These are phyloP conservation scores for Tetrapedia diversipes DNA, from an alignment of 2,888 invertebrate genomes.

Conservation along the genomic window DNA sequence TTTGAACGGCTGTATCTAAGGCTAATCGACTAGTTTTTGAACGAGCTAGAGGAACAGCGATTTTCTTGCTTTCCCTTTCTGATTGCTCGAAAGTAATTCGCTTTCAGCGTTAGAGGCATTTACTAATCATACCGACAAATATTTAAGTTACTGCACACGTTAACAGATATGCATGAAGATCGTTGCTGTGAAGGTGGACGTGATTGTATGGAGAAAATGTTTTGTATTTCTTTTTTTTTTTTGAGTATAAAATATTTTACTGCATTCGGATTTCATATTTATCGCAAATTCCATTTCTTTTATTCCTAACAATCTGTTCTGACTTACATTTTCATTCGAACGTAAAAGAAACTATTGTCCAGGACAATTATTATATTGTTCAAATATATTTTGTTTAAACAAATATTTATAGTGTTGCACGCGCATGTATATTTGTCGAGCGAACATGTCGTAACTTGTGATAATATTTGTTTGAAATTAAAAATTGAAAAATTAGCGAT, in stretches of 20 bases:
- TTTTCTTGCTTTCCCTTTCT: slow-evolving; percentile 52
- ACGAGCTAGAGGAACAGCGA: not conserved
- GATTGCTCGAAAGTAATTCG: slow-evolving; percentile 34
- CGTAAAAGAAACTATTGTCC: slow-evolving; percentile 20
- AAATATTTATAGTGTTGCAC: not conserved
- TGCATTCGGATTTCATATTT: slow-evolving; percentile 22
- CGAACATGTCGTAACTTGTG: not conserved
- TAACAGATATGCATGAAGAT: not conserved
- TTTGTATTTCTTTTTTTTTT: too few species aligned
- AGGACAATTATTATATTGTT: not conserved
- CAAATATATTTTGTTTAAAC: not conserved
- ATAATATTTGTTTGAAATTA: not conserved
- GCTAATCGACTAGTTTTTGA: slow-evolving; percentile 14
- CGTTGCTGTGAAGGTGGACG: too few species aligned
- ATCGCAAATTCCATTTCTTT: slow-evolving; percentile 9
- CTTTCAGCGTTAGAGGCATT: slow-evolving; percentile 20
- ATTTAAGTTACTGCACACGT: not conserved
- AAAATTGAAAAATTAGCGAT: too few species aligned
- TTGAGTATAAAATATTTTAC: slow-evolving; percentile 13
- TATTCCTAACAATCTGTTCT: slow-evolving; percentile 18
- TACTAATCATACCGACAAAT: slow-evolving; percentile 17
- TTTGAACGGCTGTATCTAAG: not conserved
- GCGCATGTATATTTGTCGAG: not conserved
- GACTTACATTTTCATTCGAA: slow-evolving; percentile 35
- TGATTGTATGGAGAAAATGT: not conserved